phyloP scores from a whole-genome alignment of 1,140 invertebrate species.

The Gryon sp. region DNA sequence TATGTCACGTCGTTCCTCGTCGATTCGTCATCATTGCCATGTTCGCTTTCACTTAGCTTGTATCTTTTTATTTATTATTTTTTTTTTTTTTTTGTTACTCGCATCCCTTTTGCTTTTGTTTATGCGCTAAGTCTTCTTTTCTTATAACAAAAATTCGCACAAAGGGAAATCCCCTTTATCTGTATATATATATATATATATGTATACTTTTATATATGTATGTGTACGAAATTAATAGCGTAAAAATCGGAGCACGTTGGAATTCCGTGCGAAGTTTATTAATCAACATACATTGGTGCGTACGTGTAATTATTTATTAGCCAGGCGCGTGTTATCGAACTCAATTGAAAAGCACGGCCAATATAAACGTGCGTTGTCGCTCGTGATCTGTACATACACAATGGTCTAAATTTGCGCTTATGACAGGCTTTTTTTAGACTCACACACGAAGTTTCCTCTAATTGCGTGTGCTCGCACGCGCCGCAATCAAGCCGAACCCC shows the following conservation, averaged over 20 bases:
- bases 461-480: no score
- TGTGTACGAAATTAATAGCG: no score
- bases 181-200: no score
- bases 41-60: slow-evolving; percentile 12
- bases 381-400: slow-evolving; percentile 3
- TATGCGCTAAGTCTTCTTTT: no score
- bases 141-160: no score
- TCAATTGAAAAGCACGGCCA: no score
- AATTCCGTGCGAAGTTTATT: background rate
- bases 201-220: no score
- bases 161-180: no score
- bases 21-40: background rate
- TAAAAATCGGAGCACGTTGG: background rate
- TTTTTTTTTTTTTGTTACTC: no score
- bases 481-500: slow-evolving; percentile 1
- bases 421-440: background rate
- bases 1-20: slow-evolving; percentile 37
- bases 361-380: background rate
- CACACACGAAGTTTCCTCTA: background rate
- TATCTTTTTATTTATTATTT: no score
- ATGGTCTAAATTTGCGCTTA: slow-evolving; percentile 13
- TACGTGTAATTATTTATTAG: slow-evolving; percentile 6
- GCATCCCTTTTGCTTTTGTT: no score
- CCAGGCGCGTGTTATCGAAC: background rate
- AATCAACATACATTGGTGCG: background rate